Base-by-base conservation (phyloP, 2,888 invertebrate genomes). In the Chrysina gloriosa region DNA sequence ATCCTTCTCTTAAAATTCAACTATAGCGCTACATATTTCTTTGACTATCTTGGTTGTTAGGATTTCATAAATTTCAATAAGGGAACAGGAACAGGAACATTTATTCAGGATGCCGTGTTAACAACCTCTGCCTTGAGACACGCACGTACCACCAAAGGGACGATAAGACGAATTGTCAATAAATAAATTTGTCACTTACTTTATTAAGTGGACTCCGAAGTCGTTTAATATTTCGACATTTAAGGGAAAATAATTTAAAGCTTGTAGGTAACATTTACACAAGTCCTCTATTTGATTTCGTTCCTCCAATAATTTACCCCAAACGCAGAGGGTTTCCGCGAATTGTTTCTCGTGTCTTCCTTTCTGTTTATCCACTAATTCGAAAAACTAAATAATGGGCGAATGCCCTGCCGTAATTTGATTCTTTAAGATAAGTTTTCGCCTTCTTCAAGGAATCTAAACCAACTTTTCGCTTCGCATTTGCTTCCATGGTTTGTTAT, bases 141-240 rank as follows among this genome's bases (percentile, higher is more conserved):
- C n/a, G n/a, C n/a, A n/a, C n/a, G n/a, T n/a, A n/a, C n/a, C n/a
- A n/a, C n/a, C n/a, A n/a, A n/a, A n/a, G n/a, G n/a, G n/a, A n/a
- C n/a, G n/a, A n/a, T n/a, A n/a, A n/a, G n/a, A n/a, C n/a, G n/a
- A n/a, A n/a, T n/a, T n/a, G n/a, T n/a, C n/a, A n/a, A 9, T 5
- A 3, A 5, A n/a, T 11, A 1, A 3, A 19, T 2, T 31, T 2
- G 2, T 1, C 7, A 7, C 14, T 31, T 31, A 86, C 86, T 84
- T 85, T 73, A 85, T 84, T 65, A 86, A 78, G 74, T 85, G 84
- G 21, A 83, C 82, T 21, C 86, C 87, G 71, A 87, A 82, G 74
- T 84, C 84, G 73, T 85, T 85, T 21, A 85, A 74, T 54, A 87
- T 80, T 56, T 82, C 77, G 69, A 82, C 83, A 78, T 84, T 84